Evolutionary conservation across 1,140 invertebrate genomes (phyloP).

Genomic region (Tetramorium alpestre): DNA sequence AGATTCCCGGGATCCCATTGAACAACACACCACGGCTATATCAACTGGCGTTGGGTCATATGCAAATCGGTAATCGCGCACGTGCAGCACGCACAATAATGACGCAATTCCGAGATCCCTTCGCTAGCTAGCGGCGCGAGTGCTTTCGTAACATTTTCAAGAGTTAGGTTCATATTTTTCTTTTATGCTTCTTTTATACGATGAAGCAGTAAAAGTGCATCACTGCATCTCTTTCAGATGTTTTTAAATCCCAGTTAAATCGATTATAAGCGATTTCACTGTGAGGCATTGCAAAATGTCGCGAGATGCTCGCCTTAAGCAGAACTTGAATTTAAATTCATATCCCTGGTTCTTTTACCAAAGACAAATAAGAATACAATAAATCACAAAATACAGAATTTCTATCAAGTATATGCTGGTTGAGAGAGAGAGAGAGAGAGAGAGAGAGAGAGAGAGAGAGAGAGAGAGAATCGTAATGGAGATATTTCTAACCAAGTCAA

Average conservation of each 20-base stretch:
- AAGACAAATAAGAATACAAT: background rate
- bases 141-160: constrained; percentile 16
- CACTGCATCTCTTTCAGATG: background rate
- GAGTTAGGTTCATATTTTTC: background rate
- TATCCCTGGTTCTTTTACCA: background rate
- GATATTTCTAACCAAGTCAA: constrained; percentile 7
- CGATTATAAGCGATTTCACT: background rate
- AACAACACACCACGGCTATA: constrained; percentile 71
- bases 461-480: background rate
- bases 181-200: background rate
- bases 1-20: constrained; percentile 66
- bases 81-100: constrained; percentile 40
- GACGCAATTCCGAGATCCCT: constrained; percentile 37
- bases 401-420: too few species aligned
- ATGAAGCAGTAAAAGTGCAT: background rate
- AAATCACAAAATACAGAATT: background rate
- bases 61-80: constrained; percentile 69
- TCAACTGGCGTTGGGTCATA: constrained; percentile 64
- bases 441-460: too few species aligned
- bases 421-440: too few species aligned
- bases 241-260: constrained; percentile 38
- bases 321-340: background rate
- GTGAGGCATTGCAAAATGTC: background rate
- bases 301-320: background rate
- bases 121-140: background rate